Evolutionary conservation across 2,888 invertebrate genomes (phyloP).

Genomic region (Anthrax anthrax): DNA sequence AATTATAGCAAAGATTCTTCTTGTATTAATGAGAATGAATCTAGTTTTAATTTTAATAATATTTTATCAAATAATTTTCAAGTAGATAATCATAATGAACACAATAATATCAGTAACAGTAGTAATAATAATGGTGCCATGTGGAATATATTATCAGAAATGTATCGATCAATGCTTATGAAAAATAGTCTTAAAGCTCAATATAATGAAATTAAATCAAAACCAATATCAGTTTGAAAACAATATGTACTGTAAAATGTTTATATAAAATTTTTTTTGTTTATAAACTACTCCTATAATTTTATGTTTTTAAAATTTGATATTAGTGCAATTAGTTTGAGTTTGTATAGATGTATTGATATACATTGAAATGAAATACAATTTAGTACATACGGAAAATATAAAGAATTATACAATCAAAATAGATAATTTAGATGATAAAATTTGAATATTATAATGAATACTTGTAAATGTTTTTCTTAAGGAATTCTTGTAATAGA

Average conservation of each 20-base stretch:
- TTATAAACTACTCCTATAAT: not conserved
- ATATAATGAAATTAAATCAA: conserved; percentile 26
- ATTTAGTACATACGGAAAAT: too few species aligned
- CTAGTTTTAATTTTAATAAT: not conserved
- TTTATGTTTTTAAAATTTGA: not conserved
- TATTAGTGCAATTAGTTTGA: not conserved
- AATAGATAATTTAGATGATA: too few species aligned
- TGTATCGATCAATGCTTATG: conserved; percentile 31
- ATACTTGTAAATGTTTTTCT: too few species aligned
- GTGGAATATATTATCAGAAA: conserved; percentile 32
- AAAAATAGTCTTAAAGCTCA: conserved; percentile 20
- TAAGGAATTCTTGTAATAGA: too few species aligned
- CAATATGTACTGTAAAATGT: not conserved
- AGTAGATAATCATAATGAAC: not conserved
- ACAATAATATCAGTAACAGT: not conserved
- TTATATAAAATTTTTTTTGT: not conserved
- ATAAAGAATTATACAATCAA: too few species aligned
- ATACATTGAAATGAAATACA: too few species aligned
- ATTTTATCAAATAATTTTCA: not conserved
- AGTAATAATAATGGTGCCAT: conserved; percentile 16
- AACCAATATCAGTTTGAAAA: conserved; percentile 28
- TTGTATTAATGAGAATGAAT: not conserved
- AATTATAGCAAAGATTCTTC: not conserved
- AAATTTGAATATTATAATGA: too few species aligned
- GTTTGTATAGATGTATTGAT: too few species aligned